phyloP scores from a whole-genome alignment of 2,888 invertebrate genomes.

The Branchinecta sandiegonensis region DNA sequence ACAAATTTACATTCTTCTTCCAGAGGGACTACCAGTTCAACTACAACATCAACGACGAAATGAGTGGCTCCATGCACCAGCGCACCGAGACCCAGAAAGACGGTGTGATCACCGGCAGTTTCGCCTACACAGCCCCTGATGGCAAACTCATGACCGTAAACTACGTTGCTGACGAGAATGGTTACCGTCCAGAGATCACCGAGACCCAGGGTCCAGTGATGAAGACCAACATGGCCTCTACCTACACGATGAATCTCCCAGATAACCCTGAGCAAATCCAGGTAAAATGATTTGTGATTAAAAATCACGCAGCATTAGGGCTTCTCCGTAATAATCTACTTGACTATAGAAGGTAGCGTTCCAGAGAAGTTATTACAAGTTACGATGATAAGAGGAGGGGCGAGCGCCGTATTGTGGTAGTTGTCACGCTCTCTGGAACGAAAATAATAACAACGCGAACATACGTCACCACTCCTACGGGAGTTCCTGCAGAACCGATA shows the following conservation, averaged over 20 bases:
- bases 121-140: constrained; percentile 22
- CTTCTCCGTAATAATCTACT: too few species aligned
- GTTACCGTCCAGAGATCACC: constrained; percentile 22
- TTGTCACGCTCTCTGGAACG: too few species aligned
- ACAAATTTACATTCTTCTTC: not conserved
- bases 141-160: constrained; percentile 22
- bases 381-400: too few species aligned
- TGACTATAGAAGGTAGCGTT: too few species aligned
- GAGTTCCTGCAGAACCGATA: too few species aligned
- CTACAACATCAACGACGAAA: constrained; percentile 22
- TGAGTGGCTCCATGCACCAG: constrained; percentile 20
- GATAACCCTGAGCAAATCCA: constrained; percentile 20
- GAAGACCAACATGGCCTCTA: not conserved
- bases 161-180: constrained; percentile 23
- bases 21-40: constrained; percentile 23
- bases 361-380: too few species aligned
- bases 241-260: constrained; percentile 20
- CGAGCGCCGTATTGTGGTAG: too few species aligned
- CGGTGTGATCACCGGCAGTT: constrained; percentile 22
- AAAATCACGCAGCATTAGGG: not conserved
- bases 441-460: too few species aligned
- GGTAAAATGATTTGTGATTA: not conserved
- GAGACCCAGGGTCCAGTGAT: constrained; percentile 18
- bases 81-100: constrained; percentile 22
- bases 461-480: too few species aligned